Evolutionary conservation across 2,888 invertebrate genomes (phyloP).

Genomic region (Cryptus armator): DNA sequence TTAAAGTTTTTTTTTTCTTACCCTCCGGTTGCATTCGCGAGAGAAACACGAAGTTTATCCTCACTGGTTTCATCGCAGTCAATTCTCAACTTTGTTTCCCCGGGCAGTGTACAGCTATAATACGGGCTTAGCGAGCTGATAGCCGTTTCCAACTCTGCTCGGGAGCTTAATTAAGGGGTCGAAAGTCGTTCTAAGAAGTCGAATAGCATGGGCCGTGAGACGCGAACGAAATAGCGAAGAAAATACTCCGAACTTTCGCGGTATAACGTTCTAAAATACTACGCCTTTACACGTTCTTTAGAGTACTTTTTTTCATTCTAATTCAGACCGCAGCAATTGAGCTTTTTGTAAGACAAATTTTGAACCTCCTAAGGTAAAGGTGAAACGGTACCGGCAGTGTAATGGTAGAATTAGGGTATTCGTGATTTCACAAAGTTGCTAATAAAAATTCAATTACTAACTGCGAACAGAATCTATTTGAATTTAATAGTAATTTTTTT

Average conservation of each 20-base stretch:
- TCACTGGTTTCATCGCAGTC: constrained; percentile 12
- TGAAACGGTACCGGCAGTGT: no score
- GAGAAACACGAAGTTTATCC: background rate
- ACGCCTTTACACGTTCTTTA: background rate
- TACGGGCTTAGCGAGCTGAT: background rate
- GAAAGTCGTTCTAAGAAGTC: constrained; percentile 49
- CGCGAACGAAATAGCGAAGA: background rate
- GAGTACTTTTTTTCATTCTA: background rate
- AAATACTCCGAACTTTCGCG: background rate
- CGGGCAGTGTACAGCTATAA: background rate
- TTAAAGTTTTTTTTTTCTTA: background rate
- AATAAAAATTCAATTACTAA: no score
- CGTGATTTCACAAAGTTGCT: no score
- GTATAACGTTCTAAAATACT: background rate
- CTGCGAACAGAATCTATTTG: no score
- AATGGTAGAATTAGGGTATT: no score
- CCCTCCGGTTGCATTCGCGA: background rate
- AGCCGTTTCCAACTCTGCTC: constrained; percentile 9
- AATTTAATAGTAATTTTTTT: no score
- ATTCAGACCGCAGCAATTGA: constrained; percentile 13
- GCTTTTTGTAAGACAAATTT: no score
- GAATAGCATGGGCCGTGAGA: constrained; percentile 5
- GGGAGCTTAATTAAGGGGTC: constrained; percentile 43
- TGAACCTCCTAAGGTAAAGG: no score
- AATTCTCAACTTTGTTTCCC: constrained; percentile 32